phyloP scores from a whole-genome alignment of 2,797 vertebrate species.

The Sebastes itinus region DNA sequence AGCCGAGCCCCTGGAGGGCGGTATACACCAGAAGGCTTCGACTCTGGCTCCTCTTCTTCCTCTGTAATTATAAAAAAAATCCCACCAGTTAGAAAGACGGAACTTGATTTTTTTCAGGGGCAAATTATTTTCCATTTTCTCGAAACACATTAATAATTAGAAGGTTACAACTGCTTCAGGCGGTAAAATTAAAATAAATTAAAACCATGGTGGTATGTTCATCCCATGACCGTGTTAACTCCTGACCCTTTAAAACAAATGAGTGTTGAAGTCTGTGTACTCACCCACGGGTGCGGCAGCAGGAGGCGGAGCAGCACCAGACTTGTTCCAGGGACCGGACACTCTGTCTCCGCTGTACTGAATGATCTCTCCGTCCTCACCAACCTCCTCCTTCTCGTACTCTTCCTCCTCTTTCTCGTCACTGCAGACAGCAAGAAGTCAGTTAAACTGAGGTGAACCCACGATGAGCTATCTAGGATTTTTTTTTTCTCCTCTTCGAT shows the following conservation, averaged over 20 bases:
- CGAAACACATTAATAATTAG: not conserved
- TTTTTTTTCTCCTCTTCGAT: rapidly evolving
- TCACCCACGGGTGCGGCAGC: constrained; percentile 80
- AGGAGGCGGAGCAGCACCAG: constrained; percentile 82
- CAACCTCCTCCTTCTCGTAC: constrained; percentile 93
- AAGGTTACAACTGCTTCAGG: not conserved
- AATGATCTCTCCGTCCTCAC: constrained; percentile 92
- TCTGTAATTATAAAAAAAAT: constrained; percentile 49
- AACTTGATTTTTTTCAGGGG: rapidly evolving
- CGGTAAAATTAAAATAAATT: not conserved
- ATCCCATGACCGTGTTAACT: not conserved
- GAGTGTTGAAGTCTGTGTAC: not conserved
- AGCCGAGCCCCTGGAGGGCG: constrained; percentile 94
- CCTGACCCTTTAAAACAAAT: not conserved
- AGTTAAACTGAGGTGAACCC: not conserved
- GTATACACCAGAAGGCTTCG: constrained; percentile 92
- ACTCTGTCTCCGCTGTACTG: constrained; percentile 87
- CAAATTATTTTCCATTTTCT: not conserved
- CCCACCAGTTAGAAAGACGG: not conserved
- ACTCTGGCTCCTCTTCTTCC: constrained; percentile 89
- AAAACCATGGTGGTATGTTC: not conserved
- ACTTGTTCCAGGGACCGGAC: constrained; percentile 97
- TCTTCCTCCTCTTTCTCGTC: constrained; percentile 97
- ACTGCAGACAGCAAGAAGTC: constrained; percentile 28
- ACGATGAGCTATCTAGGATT: not conserved